Conservation (phyloP, 2,888 invertebrate species). For the Koerneria pararmatus region DNA sequence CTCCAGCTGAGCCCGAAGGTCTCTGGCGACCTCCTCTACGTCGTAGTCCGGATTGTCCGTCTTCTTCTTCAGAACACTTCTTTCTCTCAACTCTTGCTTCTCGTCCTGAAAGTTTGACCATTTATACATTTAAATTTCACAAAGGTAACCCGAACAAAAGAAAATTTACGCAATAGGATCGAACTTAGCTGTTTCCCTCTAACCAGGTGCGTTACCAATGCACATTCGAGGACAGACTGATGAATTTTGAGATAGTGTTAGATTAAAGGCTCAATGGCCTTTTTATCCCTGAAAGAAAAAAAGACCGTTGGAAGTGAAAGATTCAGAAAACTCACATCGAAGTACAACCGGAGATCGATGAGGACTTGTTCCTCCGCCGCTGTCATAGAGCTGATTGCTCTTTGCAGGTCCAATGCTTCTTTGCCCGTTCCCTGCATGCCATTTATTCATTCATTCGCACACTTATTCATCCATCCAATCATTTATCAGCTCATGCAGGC, state of each 20-base stretch:
- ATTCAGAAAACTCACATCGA: constrained; percentile 15
- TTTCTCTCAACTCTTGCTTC: constrained; percentile 7
- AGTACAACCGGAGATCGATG: constrained; percentile 13
- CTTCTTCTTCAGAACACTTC: constrained; percentile 14
- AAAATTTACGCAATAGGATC: neutral
- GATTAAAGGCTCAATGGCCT: neutral
- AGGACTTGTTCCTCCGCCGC: constrained; percentile 15
- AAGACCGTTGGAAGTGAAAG: neutral
- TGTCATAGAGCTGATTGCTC: constrained; percentile 14
- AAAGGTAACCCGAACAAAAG: neutral
- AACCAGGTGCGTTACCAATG: neutral
- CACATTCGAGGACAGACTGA: no score
- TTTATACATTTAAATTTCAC: neutral
- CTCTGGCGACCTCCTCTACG: constrained; percentile 13
- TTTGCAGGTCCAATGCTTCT: constrained; percentile 16
- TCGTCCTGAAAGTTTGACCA: constrained; percentile 14
- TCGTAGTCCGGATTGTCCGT: constrained; percentile 22
- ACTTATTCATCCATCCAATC: no score
- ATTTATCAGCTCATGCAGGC: no score
- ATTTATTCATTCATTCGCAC: neutral
- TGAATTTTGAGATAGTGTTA: no score
- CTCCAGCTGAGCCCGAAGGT: constrained; percentile 18
- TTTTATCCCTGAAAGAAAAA: neutral
- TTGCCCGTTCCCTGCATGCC: constrained; percentile 16
- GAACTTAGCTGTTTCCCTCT: neutral